A percentile compares a stretch with the other conserved stretches of the same genome.
phyloP scores from a whole-genome alignment of 2,797 vertebrate genomes.

The Aphelocoma californica region DNA sequence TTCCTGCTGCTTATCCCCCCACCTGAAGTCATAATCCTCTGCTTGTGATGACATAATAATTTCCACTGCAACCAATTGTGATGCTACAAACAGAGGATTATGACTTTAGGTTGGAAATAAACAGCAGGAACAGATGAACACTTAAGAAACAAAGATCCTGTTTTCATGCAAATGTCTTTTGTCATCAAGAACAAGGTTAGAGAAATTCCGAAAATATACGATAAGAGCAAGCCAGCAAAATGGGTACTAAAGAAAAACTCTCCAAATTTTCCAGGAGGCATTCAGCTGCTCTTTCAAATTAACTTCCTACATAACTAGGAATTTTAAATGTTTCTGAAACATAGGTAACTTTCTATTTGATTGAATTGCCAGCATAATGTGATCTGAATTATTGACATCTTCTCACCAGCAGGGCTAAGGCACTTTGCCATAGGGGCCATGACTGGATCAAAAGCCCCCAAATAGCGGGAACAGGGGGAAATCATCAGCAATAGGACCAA shows the following conservation, averaged over 20 bases:
- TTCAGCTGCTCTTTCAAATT: slow-evolving; percentile 67
- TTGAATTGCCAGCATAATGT: slow-evolving; percentile 37
- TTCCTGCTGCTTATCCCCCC: slow-evolving; percentile 46
- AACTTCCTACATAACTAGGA: slow-evolving; percentile 54
- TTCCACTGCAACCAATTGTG: slow-evolving; percentile 53
- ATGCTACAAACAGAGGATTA: slow-evolving; percentile 32
- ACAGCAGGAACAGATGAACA: slow-evolving; percentile 53
- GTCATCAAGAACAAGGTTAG: slow-evolving; percentile 68
- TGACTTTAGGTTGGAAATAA: slow-evolving; percentile 48
- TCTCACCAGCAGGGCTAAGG: neutral
- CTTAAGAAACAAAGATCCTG: slow-evolving; percentile 69
- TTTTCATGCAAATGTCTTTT: slow-evolving; percentile 69
- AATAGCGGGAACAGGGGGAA: neutral
- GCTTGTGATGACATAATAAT: slow-evolving; percentile 24
- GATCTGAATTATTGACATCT: slow-evolving; percentile 31
- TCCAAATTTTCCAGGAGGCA: slow-evolving; percentile 48
- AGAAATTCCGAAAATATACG: slow-evolving; percentile 33
- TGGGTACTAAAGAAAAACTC: slow-evolving; percentile 52
- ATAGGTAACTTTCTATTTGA: slow-evolving; percentile 44
- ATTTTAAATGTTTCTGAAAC: slow-evolving; percentile 52
- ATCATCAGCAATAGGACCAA: neutral
- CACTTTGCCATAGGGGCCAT: neutral
- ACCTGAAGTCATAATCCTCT: slow-evolving; percentile 61
- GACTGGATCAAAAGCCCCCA: neutral
- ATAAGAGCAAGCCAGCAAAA: slow-evolving; percentile 46